Conservation (phyloP, 2,888 invertebrate genomes). For the Tinea semifulvella region DNA sequence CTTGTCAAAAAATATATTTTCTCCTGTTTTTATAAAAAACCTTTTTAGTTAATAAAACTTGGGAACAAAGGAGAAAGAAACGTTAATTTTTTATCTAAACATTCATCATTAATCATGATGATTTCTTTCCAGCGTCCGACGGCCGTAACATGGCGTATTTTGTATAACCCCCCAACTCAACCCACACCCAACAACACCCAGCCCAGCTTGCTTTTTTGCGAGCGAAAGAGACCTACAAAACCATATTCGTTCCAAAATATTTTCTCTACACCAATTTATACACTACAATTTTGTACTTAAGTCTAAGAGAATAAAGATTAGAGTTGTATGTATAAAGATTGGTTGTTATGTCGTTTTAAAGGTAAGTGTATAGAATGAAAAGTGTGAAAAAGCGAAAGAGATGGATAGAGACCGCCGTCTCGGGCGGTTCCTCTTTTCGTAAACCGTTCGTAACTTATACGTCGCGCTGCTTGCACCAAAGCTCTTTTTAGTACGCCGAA, state of each 20-base stretch:
- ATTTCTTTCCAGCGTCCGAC: slow-evolving; percentile 9
- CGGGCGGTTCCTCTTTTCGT: slow-evolving; percentile 67
- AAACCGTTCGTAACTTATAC: slow-evolving; percentile 63
- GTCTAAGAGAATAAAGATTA: rapidly evolving
- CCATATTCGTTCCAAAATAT: slow-evolving; percentile 64
- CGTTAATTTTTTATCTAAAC: slow-evolving; percentile 1
- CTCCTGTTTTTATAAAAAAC: too few relatives aligned
- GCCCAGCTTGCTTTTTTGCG: slow-evolving; percentile 58
- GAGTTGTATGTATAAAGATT: slow-evolving; percentile 22
- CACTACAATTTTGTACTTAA: slow-evolving; percentile 24
- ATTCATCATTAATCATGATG: slow-evolving; percentile 14
- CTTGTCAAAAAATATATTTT: too few relatives aligned
- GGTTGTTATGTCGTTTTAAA: slow-evolving; percentile 25
- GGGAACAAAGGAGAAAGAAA: background rate
- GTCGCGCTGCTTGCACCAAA: slow-evolving; percentile 43
- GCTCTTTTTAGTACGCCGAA: slow-evolving; percentile 28
- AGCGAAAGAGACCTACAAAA: slow-evolving; percentile 62
- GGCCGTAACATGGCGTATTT: slow-evolving; percentile 46
- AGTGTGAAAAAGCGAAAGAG: slow-evolving; percentile 67
- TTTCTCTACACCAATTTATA: slow-evolving; percentile 29
- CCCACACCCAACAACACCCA: slow-evolving; percentile 26
- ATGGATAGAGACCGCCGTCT: slow-evolving; percentile 63
- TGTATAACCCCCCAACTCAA: slow-evolving; percentile 29
- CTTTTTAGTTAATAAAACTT: too few relatives aligned
- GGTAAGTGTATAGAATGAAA: slow-evolving; percentile 39